A percentile compares a stretch with the other conserved stretches of the same genome.
Evolutionary conservation across 2,888 invertebrate species (phyloP).

Genomic region (Plebejus anna): DNA sequence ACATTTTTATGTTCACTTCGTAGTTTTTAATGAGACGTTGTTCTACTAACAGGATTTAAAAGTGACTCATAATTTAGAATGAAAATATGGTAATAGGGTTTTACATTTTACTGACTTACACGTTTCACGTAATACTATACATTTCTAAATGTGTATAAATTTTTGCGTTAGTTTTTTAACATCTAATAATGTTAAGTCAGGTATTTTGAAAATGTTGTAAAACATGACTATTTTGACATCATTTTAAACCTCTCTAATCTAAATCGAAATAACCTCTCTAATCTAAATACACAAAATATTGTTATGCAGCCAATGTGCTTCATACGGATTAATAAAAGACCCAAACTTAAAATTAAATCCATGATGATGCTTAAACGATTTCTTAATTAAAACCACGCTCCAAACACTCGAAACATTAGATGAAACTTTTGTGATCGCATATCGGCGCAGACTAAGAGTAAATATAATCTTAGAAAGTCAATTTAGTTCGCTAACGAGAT

Average conservation of each 20-base stretch:
- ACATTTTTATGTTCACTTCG: slow-evolving; percentile 5
- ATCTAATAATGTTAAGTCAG: no score
- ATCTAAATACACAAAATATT: no score
- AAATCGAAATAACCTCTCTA: no score
- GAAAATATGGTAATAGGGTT: neutral
- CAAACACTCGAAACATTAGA: neutral
- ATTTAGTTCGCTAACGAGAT: slow-evolving; percentile 69
- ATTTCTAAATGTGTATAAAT: neutral
- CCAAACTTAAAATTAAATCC: neutral
- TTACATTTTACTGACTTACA: neutral
- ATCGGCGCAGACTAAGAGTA: slow-evolving; percentile 48
- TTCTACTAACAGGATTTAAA: neutral
- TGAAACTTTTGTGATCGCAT: slow-evolving; percentile 21
- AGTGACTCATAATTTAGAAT: neutral
- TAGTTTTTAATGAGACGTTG: slow-evolving; percentile 16
- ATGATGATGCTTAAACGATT: neutral
- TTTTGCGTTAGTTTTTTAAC: neutral
- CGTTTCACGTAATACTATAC: neutral
- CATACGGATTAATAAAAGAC: no score
- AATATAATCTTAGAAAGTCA: slow-evolving; percentile 59
- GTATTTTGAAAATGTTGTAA: no score
- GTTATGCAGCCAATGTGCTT: no score
- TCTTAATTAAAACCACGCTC: neutral
- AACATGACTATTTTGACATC: no score
- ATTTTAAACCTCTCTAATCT: no score